phyloP scores from a whole-genome alignment of 2,888 invertebrate species.

The Gasteruption jaculator region DNA sequence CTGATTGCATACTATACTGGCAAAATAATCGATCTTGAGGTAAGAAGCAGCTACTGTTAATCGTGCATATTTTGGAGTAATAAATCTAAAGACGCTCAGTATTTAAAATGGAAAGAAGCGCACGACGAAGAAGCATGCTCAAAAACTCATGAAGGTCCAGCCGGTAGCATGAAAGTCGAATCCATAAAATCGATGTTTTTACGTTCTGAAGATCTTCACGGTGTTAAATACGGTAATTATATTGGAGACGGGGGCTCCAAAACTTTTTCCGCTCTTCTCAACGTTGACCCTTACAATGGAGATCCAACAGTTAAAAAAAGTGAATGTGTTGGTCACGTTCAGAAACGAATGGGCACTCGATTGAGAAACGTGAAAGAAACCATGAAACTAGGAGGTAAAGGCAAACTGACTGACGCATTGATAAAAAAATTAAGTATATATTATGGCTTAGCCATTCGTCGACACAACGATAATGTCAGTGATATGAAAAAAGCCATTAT shows the following conservation, averaged over 20 bases:
- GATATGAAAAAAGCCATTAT: constrained; percentile 26
- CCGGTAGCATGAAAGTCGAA: constrained; percentile 15
- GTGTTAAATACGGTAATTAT: constrained; percentile 15
- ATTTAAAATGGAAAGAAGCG: constrained; percentile 13
- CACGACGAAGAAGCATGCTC: constrained; percentile 15
- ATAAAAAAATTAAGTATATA: constrained; percentile 22
- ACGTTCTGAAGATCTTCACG: constrained; percentile 10
- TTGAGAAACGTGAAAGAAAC: constrained; percentile 14
- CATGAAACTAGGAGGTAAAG: constrained; percentile 17
- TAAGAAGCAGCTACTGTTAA: constrained; percentile 11
- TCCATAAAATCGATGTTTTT: constrained; percentile 9
- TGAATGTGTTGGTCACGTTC: constrained; percentile 12
- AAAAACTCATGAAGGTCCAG: constrained; percentile 16
- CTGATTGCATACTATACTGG: constrained; percentile 10
- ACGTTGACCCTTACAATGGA: constrained; percentile 10
- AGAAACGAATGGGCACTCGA: constrained; percentile 16
- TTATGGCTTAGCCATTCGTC: constrained; percentile 25
- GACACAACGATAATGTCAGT: constrained; percentile 19
- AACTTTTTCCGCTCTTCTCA: constrained; percentile 15
- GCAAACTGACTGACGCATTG: constrained; percentile 18
- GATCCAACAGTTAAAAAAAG: constrained; percentile 11
- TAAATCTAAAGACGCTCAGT: constrained; percentile 8
- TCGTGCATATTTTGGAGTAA: constrained; percentile 12
- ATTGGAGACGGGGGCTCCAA: constrained; percentile 21
- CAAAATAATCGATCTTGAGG: constrained; percentile 11